Percentiles rank a stretch among this genome's conserved stretches.
phyloP scores from a whole-genome alignment of 2,797 vertebrate genomes.

The Scarus forsteni region DNA sequence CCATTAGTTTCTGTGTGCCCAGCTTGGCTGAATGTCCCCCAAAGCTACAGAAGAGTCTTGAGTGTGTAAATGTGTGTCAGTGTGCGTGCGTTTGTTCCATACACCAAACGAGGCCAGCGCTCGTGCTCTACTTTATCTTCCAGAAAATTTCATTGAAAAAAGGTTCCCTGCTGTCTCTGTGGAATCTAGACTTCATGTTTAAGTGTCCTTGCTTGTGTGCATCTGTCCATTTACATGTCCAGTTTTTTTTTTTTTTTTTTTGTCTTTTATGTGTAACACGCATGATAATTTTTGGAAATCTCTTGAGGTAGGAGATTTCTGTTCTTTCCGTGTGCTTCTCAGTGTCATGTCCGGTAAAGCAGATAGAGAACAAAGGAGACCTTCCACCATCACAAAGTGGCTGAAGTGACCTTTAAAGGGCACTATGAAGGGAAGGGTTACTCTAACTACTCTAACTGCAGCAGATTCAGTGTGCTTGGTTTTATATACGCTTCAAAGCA shows the following conservation, averaged over 20 bases:
- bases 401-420: slow-evolving; percentile 34
- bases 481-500: slow-evolving; percentile 48
- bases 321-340: slow-evolving; percentile 65
- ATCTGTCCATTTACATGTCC: not conserved
- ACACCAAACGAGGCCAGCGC: slow-evolving; percentile 62
- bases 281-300: slow-evolving; percentile 3
- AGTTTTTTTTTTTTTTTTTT: not conserved
- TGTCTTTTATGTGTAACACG: not conserved
- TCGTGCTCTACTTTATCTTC: slow-evolving; percentile 62
- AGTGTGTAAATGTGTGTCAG: slow-evolving; percentile 52
- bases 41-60: slow-evolving; percentile 41
- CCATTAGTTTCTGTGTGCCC: slow-evolving; percentile 33
- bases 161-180: slow-evolving; percentile 26
- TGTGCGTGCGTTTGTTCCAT: slow-evolving; percentile 26
- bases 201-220: slow-evolving; percentile 2
- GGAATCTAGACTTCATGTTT: slow-evolving; percentile 33
- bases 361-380: slow-evolving; percentile 46
- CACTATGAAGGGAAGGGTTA: slow-evolving; percentile 11
- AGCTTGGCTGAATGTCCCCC: slow-evolving; percentile 33
- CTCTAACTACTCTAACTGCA: slow-evolving; percentile 31
- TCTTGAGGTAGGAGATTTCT: not conserved
- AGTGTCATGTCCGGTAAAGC: slow-evolving; percentile 30
- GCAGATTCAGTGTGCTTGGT: slow-evolving; percentile 67
- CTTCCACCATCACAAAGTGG: slow-evolving; percentile 20
- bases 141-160: slow-evolving; percentile 49